Conservation (phyloP, 2,113 vertebrate genomes). For the Percopsis transmontana region DNA sequence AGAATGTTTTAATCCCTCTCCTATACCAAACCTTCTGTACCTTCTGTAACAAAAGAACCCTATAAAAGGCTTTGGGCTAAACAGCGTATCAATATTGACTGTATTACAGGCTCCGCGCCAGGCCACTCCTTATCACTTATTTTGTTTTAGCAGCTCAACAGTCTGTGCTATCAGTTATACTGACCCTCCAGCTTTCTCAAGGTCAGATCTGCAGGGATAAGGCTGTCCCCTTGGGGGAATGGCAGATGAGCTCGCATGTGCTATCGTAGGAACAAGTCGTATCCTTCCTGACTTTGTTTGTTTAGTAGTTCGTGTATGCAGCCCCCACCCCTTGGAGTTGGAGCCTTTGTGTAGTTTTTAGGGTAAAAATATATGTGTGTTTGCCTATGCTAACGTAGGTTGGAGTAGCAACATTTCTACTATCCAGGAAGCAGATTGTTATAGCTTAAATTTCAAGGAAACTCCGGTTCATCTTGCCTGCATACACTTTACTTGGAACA, state of each 20-base stretch:
- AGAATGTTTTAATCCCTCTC: conserved; percentile 1
- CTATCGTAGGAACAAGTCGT: conserved; percentile 52
- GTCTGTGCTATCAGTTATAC: conserved; percentile 17
- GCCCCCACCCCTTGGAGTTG: conserved; percentile 23
- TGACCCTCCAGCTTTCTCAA: conserved; percentile 13
- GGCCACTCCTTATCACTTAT: conserved; percentile 13
- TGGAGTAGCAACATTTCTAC: conserved; percentile 33
- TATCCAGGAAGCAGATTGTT: conserved; percentile 6
- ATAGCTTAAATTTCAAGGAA: not conserved
- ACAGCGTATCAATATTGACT: not conserved
- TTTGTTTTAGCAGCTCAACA: conserved; percentile 17
- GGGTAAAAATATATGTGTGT: no score
- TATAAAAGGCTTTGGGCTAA: conserved; percentile 16
- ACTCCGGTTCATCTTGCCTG: not conserved
- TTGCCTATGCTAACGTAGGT: not conserved
- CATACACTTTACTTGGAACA: no score
- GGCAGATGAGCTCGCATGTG: conserved; percentile 33
- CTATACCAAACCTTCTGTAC: conserved; percentile 12
- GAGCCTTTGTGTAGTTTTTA: not conserved
- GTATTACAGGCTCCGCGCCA: conserved; percentile 13
- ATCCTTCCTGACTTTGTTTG: conserved; percentile 76
- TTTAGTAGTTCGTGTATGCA: conserved; percentile 40
- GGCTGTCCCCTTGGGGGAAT: conserved; percentile 27
- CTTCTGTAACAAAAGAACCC: conserved; percentile 24
- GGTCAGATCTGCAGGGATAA: conserved; percentile 42